Evolutionary conservation across 2,113 vertebrate species (phyloP).

Genomic region (Charina bottae): DNA sequence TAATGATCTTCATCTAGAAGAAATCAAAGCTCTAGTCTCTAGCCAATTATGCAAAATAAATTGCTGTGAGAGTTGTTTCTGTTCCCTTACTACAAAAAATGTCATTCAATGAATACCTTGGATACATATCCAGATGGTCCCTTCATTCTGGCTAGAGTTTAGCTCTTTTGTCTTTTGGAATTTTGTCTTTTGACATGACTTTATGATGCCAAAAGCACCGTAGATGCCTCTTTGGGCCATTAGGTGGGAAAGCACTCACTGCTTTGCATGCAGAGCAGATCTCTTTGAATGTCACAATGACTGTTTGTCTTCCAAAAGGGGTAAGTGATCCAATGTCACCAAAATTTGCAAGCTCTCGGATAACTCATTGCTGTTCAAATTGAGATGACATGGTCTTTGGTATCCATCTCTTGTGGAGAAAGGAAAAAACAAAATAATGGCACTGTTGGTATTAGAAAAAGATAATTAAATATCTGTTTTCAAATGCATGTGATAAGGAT

Average conservation of each 20-base stretch:
- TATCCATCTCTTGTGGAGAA: slow-evolving; percentile 48
- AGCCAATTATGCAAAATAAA: background rate
- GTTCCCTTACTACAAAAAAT: background rate
- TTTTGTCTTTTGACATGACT: slow-evolving; percentile 47
- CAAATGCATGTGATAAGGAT: background rate
- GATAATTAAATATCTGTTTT: slow-evolving; percentile 35
- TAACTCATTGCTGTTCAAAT: background rate
- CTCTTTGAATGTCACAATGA: slow-evolving; percentile 47
- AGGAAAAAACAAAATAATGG: background rate
- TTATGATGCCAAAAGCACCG: slow-evolving; percentile 58
- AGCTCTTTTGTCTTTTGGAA: background rate
- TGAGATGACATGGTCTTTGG: slow-evolving; percentile 42
- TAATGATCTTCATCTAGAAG: slow-evolving; percentile 83
- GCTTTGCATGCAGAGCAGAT: slow-evolving; percentile 48
- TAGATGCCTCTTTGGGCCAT: background rate
- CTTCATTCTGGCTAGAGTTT: slow-evolving; percentile 2
- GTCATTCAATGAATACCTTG: background rate
- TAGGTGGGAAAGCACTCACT: slow-evolving; percentile 35
- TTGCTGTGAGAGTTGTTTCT: background rate
- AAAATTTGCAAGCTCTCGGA: slow-evolving; percentile 38
- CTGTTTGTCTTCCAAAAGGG: slow-evolving; percentile 47
- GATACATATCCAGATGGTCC: background rate
- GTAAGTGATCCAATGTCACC: slow-evolving; percentile 41
- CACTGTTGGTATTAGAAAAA: slow-evolving; percentile 37
- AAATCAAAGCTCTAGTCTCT: slow-evolving; percentile 80